phyloP scores from a whole-genome alignment of 1,140 invertebrate genomes.

The Vanessa tameamea region DNA sequence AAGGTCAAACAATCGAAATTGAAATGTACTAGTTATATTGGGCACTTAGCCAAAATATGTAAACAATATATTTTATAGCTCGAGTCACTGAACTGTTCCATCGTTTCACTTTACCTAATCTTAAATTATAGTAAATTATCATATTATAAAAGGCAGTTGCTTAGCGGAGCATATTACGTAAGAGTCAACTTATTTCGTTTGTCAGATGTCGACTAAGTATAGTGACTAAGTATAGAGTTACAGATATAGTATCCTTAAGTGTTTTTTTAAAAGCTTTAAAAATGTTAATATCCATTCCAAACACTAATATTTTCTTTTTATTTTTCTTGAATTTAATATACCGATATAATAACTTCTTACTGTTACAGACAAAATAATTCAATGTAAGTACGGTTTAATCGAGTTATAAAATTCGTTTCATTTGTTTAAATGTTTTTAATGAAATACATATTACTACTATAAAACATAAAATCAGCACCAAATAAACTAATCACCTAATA shows the following conservation, averaged over 20 bases:
- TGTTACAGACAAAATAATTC: too few relatives aligned
- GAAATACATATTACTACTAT: too few relatives aligned
- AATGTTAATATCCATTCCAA: not conserved
- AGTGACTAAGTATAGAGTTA: constrained; percentile 7
- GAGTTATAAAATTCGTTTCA: too few relatives aligned
- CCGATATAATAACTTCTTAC: too few relatives aligned
- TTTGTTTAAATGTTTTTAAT: too few relatives aligned
- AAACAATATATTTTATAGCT: constrained; percentile 21
- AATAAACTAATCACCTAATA: too few relatives aligned
- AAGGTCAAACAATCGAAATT: constrained; percentile 38
- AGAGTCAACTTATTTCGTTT: constrained; percentile 2
- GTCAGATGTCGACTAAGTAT: constrained; percentile 5
- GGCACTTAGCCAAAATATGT: constrained; percentile 37
- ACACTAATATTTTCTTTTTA: not conserved
- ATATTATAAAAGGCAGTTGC: not conserved
- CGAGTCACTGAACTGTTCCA: constrained; percentile 5
- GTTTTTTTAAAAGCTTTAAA: not conserved
- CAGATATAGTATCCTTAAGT: constrained; percentile 9
- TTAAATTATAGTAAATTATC: not conserved
- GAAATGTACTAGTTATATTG: constrained; percentile 21
- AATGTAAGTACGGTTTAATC: too few relatives aligned
- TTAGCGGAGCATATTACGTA: constrained; percentile 4
- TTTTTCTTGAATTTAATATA: not conserved
- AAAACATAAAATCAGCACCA: too few relatives aligned
- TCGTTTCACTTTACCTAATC: not conserved